Evolutionary conservation across 1,140 invertebrate species (phyloP), one percentile per base, ranked within the genome.

Genomic region (Drosophila asahinai): DNA sequence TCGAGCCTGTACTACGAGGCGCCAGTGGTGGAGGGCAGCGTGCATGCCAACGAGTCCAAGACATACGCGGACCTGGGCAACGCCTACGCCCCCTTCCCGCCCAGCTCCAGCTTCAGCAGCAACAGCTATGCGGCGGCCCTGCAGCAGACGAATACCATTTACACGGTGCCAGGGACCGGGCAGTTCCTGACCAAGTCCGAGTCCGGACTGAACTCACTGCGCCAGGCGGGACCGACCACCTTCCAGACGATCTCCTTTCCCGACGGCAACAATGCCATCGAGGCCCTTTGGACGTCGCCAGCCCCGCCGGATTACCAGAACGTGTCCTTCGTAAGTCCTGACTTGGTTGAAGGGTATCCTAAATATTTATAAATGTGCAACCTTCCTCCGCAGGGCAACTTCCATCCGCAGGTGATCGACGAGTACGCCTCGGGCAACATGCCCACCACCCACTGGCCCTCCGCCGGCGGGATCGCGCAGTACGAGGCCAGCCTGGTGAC

Each of bases 11-110:
- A 91, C 52, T 92, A 91, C 47, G 91, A 92, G 25, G 49, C 66
- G 2, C 59, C 82, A 5, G 71, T 80, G 19, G 75, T 91, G 12
- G 82, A 86, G 33, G 91, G 80, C 49, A 75, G 67, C 5, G 76
- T 80, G 14, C 79, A 83, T 42, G 64, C 80, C 22, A 91, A 84
- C 40, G 92, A 93, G 61, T 68, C 90, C 2, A 93, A 93, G 60
- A 93, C 90, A 2, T 93, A 93, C 55, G 92, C 92, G 15, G 92
- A 93, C 51, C 55, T 93, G 58, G 91, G 91, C 51, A 93, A 74
- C 38, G 86, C 83, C 33, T 91, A 91, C 43, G 38, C 79, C 5
- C 25, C 80, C 48, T 92, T 83, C 47, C 55, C 86, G 17, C 42
- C 87, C 40, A 80, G 71, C 49, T 68, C 91, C 14, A 76, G 82